These are phyloP conservation scores for Sesamia inferens DNA, from an alignment of 2,888 invertebrate genomes.

Conservation along the genomic window DNA sequence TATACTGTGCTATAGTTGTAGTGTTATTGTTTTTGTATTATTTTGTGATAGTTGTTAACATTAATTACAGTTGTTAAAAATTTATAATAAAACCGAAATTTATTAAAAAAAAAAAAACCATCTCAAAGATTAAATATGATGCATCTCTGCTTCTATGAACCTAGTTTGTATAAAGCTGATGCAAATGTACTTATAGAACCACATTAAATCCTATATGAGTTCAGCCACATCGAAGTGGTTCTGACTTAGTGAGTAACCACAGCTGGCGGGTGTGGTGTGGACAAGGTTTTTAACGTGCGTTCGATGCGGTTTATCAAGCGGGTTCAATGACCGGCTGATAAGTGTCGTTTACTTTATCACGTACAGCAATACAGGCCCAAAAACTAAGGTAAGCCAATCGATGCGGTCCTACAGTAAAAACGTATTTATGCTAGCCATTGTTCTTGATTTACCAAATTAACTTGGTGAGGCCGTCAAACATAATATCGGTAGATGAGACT, in stretches of 20 bases:
- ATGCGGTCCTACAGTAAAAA: constrained; percentile 61
- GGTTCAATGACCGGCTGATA: constrained; percentile 81
- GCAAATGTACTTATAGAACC: neutral
- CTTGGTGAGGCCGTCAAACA: constrained; percentile 10
- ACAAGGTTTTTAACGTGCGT: constrained; percentile 47
- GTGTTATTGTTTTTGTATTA: too few relatives aligned
- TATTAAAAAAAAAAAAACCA: too few relatives aligned
- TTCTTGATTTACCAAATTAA: constrained; percentile 27
- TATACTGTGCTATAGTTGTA: too few relatives aligned
- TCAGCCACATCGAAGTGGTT: constrained; percentile 27
- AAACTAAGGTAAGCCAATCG: constrained; percentile 79
- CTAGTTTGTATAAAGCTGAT: too few relatives aligned
- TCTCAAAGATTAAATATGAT: too few relatives aligned
- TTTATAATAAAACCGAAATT: too few relatives aligned
- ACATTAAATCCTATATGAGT: constrained; percentile 7
- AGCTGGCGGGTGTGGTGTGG: constrained; percentile 34
- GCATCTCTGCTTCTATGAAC: too few relatives aligned
- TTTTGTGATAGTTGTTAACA: too few relatives aligned
- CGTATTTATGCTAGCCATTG: constrained; percentile 12
- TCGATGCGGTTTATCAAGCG: constrained; percentile 73
- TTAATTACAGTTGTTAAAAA: too few relatives aligned
- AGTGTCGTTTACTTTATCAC: constrained; percentile 80
- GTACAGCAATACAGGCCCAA: constrained; percentile 85
- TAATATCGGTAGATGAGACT: constrained; percentile 11
- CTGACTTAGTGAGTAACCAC: constrained; percentile 34